These are phyloP conservation scores for Pangasius macronema DNA, from an alignment of 2,797 vertebrate species.

Conservation along the genomic window DNA sequence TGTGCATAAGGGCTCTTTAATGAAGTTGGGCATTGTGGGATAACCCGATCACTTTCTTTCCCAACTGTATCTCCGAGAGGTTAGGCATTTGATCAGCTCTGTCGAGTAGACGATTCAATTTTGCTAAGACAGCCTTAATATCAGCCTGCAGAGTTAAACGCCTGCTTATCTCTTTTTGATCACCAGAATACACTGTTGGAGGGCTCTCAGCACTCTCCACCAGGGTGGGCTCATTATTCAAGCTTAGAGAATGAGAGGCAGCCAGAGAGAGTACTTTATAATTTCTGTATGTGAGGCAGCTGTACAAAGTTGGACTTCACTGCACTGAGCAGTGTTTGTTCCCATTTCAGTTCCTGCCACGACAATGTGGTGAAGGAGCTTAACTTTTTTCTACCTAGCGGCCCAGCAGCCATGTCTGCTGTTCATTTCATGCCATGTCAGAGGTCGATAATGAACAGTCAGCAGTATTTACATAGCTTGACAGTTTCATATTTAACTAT, in stretches of 20 bases:
- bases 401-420: neutral
- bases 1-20: neutral
- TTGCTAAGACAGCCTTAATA: neutral
- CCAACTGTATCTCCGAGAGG: neutral
- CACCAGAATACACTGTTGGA: neutral
- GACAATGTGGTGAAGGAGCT: neutral
- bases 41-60: neutral
- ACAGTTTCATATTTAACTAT: neutral
- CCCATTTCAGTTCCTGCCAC: neutral
- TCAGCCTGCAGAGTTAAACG: neutral
- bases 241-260: neutral
- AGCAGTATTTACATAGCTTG: neutral
- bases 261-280: neutral
- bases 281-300: neutral
- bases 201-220: neutral
- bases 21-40: neutral
- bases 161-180: conserved; percentile 4
- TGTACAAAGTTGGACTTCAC: conserved; percentile 12
- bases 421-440: neutral
- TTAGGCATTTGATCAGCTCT: neutral
- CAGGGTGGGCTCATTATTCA: conserved; percentile 17
- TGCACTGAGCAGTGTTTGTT: neutral
- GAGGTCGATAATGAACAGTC: neutral
- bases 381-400: neutral
- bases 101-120: conserved; percentile 1